phyloP scores from a whole-genome alignment of 2,888 invertebrate genomes.

The Tillus elongatus region DNA sequence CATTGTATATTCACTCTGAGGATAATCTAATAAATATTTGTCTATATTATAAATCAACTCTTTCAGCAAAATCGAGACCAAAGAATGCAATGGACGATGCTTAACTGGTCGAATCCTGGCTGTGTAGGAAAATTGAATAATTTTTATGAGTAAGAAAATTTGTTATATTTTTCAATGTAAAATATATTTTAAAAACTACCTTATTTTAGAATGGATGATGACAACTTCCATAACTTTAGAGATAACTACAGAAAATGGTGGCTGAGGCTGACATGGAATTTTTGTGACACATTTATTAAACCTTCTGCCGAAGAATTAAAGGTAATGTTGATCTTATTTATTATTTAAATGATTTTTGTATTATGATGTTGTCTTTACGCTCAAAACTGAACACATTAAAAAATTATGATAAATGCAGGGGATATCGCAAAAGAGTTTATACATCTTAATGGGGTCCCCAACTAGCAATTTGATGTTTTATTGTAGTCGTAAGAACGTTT shows the following conservation, averaged over 20 bases:
- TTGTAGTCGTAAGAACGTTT: too few species aligned
- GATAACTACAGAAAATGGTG: slow-evolving; percentile 33
- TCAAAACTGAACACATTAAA: too few species aligned
- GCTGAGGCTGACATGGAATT: slow-evolving; percentile 33
- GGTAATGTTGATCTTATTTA: slow-evolving; percentile 9
- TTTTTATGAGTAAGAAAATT: slow-evolving; percentile 27
- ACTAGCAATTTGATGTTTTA: too few species aligned
- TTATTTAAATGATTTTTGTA: too few species aligned
- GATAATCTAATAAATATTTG: too few species aligned
- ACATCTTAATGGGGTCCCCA: too few species aligned
- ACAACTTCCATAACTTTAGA: slow-evolving; percentile 28
- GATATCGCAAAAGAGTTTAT: too few species aligned
- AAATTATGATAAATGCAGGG: too few species aligned
- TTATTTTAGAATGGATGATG: slow-evolving; percentile 28
- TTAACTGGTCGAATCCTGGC: slow-evolving; percentile 34
- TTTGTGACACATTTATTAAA: slow-evolving; percentile 29
- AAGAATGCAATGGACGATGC: slow-evolving; percentile 34
- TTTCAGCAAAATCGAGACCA: slow-evolving; percentile 31
- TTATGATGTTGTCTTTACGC: too few species aligned
- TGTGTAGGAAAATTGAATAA: slow-evolving; percentile 29
- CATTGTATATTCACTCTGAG: too few species aligned
- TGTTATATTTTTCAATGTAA: slow-evolving; percentile 5
- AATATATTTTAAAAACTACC: slow-evolving; percentile 1
- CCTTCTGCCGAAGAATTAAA: slow-evolving; percentile 23
- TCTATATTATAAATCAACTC: too few species aligned